Percentiles rank a stretch among this genome's conserved stretches.
Evolutionary conservation across 2,797 vertebrate genomes (phyloP).

Genomic region (Tenualosa thibaudeaui): DNA sequence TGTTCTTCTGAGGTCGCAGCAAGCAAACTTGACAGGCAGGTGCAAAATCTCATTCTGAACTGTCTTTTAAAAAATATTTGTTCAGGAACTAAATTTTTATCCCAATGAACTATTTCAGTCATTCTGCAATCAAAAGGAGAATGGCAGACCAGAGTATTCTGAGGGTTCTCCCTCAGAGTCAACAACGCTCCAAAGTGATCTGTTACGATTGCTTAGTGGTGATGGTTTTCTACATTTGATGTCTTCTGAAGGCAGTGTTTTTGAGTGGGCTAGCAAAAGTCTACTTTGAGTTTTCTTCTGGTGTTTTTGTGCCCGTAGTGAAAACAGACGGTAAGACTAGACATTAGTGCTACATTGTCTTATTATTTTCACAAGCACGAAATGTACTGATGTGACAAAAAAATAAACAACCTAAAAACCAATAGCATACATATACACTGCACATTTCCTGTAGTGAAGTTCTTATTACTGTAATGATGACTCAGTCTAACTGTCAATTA

Average conservation of each 20-base stretch:
- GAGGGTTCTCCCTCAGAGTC: background rate
- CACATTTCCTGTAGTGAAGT: no score
- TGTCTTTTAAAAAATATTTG: background rate
- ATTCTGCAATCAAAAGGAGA: background rate
- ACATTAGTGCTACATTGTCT: constrained; percentile 32
- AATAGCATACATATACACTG: background rate
- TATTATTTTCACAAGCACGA: background rate
- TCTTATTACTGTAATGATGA: no score
- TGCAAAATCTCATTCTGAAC: background rate
- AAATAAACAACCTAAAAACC: background rate
- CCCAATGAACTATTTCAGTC: background rate
- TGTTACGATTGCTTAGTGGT: background rate
- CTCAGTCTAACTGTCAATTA: no score
- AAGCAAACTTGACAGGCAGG: background rate
- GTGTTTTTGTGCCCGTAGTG: background rate
- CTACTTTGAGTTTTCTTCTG: background rate
- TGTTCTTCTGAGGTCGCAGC: background rate
- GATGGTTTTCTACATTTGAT: background rate
- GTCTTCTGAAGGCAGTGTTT: background rate
- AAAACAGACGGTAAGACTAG: constrained; percentile 4
- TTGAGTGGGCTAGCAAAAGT: background rate
- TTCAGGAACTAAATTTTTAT: background rate
- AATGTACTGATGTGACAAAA: background rate
- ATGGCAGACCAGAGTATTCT: background rate
- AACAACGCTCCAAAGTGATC: background rate